A percentile compares a stretch with the other conserved stretches of the same genome.
These are phyloP conservation scores for Rafetus swinhoei DNA, from an alignment of 2,113 vertebrate genomes.

Conservation along the genomic window DNA sequence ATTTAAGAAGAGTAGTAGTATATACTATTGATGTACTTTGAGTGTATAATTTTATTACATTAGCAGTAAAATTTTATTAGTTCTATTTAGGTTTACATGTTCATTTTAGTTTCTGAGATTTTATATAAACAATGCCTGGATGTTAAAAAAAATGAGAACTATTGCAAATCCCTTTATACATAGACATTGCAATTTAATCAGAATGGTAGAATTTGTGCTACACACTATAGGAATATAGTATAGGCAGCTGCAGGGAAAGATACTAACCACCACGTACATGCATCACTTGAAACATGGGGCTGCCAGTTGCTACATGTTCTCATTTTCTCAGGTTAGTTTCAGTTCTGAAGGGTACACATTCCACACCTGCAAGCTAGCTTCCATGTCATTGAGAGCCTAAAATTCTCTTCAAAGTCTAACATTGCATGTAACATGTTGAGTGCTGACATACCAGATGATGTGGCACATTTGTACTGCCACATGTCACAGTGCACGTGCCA, in stretches of 20 bases:
- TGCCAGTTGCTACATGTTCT: neutral
- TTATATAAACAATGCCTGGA: neutral
- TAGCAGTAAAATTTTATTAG: neutral
- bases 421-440: neutral
- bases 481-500: neutral
- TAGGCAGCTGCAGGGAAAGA: neutral
- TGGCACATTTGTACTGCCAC: neutral
- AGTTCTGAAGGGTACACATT: neutral
- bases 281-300: neutral
- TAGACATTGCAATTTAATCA: neutral
- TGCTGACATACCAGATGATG: neutral
- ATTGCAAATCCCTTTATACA: neutral
- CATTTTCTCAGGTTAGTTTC: neutral
- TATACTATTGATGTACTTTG: conserved; percentile 36
- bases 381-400: neutral
- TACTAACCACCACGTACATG: neutral
- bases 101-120: conserved; percentile 12
- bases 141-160: neutral
- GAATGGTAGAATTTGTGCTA: neutral
- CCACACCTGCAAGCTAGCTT: neutral
- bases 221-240: neutral
- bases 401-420: neutral
- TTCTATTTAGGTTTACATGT: neutral
- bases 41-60: neutral
- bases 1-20: conserved; percentile 49